phyloP scores from a whole-genome alignment of 2,888 invertebrate species.

The Alloscopus bannaensis region DNA sequence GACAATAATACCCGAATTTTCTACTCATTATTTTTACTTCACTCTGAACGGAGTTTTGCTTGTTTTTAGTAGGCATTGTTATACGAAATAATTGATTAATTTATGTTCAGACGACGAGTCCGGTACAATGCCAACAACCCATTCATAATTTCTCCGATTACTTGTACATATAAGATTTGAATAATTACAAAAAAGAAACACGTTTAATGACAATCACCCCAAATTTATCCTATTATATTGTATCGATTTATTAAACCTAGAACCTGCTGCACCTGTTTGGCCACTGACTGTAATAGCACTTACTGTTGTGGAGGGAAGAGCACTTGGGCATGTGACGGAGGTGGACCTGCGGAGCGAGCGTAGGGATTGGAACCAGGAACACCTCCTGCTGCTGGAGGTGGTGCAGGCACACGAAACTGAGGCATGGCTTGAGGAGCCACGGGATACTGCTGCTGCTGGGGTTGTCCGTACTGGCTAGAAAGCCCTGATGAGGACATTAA shows the following conservation, averaged over 20 bases:
- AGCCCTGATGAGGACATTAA: not conserved
- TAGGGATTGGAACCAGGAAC: constrained; percentile 28
- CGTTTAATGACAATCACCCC: too few relatives aligned
- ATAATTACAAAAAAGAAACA: too few relatives aligned
- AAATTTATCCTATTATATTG: too few relatives aligned
- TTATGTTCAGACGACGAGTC: too few relatives aligned
- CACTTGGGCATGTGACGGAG: not conserved
- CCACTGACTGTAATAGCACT: not conserved
- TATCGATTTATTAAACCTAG: not conserved
- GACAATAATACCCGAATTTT: too few relatives aligned
- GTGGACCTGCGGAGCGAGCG: constrained; percentile 1
- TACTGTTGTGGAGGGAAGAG: not conserved
- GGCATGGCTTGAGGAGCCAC: constrained; percentile 5
- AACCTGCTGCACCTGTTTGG: not conserved
- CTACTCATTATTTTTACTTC: too few relatives aligned
- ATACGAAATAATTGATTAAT: too few relatives aligned
- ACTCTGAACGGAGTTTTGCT: too few relatives aligned
- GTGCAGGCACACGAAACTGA: not conserved
- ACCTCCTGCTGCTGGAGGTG: not conserved
- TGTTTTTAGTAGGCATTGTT: too few relatives aligned
- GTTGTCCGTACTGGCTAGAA: not conserved
- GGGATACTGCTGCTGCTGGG: constrained; percentile 19
- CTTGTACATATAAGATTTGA: too few relatives aligned
- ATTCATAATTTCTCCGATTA: not conserved
- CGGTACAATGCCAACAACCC: too few relatives aligned